Conservation (phyloP, 2,797 vertebrate species). For the Brachyalestes nurse region DNA sequence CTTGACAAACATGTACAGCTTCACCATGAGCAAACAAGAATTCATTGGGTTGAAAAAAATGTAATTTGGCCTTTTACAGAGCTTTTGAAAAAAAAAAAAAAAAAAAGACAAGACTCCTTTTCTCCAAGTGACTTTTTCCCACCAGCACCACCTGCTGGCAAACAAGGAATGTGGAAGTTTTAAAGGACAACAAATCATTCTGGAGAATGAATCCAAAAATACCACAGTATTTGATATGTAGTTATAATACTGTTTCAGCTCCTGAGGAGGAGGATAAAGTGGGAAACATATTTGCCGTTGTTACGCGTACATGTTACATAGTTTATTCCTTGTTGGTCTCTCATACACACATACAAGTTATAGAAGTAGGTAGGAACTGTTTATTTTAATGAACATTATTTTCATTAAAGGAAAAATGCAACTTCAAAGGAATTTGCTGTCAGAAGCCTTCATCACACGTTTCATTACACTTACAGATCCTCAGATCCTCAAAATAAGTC, state of each 20-base stretch:
- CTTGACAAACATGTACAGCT: slow-evolving; percentile 4
- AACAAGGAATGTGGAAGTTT: neutral
- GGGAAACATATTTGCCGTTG: too few relatives aligned
- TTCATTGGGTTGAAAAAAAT: neutral
- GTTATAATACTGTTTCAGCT: neutral
- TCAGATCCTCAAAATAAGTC: neutral
- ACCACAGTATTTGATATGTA: neutral
- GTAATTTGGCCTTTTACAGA: neutral
- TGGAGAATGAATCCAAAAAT: neutral
- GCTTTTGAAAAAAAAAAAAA: too few relatives aligned
- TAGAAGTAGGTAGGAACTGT: too few relatives aligned
- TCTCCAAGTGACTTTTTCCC: slow-evolving; percentile 1
- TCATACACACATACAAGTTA: too few relatives aligned
- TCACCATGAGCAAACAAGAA: slow-evolving; percentile 9
- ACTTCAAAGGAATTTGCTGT: neutral
- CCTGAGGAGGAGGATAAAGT: too few relatives aligned
- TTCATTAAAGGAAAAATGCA: neutral
- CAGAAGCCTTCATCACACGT: neutral
- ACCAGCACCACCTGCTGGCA: slow-evolving; percentile 35
- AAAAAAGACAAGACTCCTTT: slow-evolving; percentile 2
- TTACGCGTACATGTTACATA: too few relatives aligned
- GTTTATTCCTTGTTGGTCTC: too few relatives aligned
- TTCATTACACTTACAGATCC: neutral
- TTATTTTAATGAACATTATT: neutral
- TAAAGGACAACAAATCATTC: neutral